phyloP scores from a whole-genome alignment of 1,140 invertebrate species.

The Drosophila lini region DNA sequence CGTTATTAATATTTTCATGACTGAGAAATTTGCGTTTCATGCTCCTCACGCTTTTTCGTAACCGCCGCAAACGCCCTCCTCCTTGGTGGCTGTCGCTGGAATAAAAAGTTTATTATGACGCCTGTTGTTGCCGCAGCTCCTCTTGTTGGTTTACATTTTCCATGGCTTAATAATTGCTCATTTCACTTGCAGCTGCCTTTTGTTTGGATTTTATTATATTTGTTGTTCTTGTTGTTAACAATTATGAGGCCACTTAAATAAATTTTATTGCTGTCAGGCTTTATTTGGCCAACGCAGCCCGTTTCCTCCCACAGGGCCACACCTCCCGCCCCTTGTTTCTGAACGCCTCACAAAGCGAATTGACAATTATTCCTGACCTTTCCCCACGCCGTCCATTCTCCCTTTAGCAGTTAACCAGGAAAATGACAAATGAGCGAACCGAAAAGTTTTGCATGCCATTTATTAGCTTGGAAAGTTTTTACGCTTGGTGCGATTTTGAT shows the following conservation, averaged over 20 bases:
- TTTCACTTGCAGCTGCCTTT: constrained; percentile 71
- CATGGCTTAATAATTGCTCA: constrained; percentile 77
- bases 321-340: constrained; percentile 20
- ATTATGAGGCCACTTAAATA: constrained; percentile 78
- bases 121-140: constrained; percentile 24
- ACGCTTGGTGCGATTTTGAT: constrained; percentile 71
- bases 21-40: constrained; percentile 61
- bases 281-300: constrained; percentile 8
- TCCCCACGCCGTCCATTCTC: background rate
- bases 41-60: constrained; percentile 4
- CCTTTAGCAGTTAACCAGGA: constrained; percentile 20
- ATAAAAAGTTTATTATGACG: constrained; percentile 74
- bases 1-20: constrained; percentile 76
- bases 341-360: constrained; percentile 58
- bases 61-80: constrained; percentile 1
- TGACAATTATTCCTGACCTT: constrained; percentile 65
- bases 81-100: constrained; percentile 12
- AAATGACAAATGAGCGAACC: constrained; percentile 69
- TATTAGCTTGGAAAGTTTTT: constrained; percentile 69
- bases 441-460: constrained; percentile 69
- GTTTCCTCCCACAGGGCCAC: background rate
- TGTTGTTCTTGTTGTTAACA: constrained; percentile 65
- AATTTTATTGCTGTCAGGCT: constrained; percentile 70
- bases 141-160: constrained; percentile 61
- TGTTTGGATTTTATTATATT: constrained; percentile 51